Base-by-base conservation (phyloP, 2,888 invertebrate species). In the Drosophila demipolita region DNA sequence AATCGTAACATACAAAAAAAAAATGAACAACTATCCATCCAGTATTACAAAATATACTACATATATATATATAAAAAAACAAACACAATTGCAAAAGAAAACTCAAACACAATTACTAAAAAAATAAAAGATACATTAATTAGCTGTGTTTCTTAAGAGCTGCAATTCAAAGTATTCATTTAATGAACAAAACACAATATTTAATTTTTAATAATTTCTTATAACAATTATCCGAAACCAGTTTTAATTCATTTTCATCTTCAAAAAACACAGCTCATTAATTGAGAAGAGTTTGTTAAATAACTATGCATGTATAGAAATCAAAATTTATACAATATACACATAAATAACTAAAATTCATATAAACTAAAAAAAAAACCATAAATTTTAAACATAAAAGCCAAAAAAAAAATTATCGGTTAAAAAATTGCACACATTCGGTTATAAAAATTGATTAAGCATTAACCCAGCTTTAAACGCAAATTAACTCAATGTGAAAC, bases 11-110 rank as follows among this genome's bases (percentile, higher is more conserved):
- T 57, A 63, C 50, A 61, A 67, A 61, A 36, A 45, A 2, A 66
- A 66, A 83, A 62, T 64, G 58, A 81, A 75, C 73, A 67, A 75
- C 64, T 76, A 78, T 67, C 50, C 78, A 66, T 76, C 76, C 69
- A 66, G 48, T 61, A 68, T 66, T 71, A 40, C 29, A 58, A 64
- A 40, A 64, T 38, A 73, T 66, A 78, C 49, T 58, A 50, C 33
- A 66, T 48, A 59, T 65, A 48, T 38, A 42, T n/a, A 40, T 9
- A 17, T 12, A 7, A 12, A 7, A 15, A 5, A n/a, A 32, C 38
- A 60, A 32, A 66, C n/a, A 54, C 29, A 40, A 54, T 15, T 33
- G 42, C 29, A 69, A 66, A 57, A 58, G 2, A 54, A 49, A 58
- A 53, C 40, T 57, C 45, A 45, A 15, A 38, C 32, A 57, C 61